phyloP scores from a whole-genome alignment of 2,797 vertebrate species.

The Lophius americanus region DNA sequence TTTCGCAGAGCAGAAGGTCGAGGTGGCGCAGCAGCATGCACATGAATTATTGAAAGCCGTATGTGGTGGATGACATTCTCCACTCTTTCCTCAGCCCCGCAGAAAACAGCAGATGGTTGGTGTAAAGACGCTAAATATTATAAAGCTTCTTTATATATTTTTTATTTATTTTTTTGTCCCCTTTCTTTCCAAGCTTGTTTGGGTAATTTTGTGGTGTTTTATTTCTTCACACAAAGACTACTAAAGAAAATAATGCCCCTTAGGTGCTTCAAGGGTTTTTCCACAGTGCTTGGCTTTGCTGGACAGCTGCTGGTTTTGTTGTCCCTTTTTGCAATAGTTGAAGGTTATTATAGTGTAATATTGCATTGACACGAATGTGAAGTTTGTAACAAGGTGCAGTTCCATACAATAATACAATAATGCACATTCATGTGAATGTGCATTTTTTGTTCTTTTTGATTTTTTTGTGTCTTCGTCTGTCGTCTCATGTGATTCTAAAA shows the following conservation, averaged over 20 bases:
- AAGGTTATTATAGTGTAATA: not conserved
- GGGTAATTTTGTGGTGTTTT: conserved; percentile 11
- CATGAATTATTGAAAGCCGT: conserved; percentile 81
- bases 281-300: conserved; percentile 20
- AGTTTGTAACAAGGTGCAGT: too few relatives aligned
- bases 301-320: conserved; percentile 42
- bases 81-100: conserved; percentile 56
- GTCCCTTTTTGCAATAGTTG: not conserved
- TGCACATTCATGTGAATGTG: too few relatives aligned
- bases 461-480: not conserved
- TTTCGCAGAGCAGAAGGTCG: conserved; percentile 68
- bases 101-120: conserved; percentile 75
- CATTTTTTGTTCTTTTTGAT: too few relatives aligned
- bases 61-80: conserved; percentile 73
- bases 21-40: conserved; percentile 63
- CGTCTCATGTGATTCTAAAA: not conserved
- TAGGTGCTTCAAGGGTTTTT: conserved; percentile 21
- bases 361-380: too few relatives aligned
- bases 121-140: conserved; percentile 76
- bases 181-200: conserved; percentile 36
- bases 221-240: conserved; percentile 16
- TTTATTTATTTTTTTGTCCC: conserved; percentile 5
- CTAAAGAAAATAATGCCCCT: conserved; percentile 24
- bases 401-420: too few relatives aligned
- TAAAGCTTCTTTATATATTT: conserved; percentile 44